phyloP scores from a whole-genome alignment of 2,797 vertebrate genomes.

The Florisuga fusca region DNA sequence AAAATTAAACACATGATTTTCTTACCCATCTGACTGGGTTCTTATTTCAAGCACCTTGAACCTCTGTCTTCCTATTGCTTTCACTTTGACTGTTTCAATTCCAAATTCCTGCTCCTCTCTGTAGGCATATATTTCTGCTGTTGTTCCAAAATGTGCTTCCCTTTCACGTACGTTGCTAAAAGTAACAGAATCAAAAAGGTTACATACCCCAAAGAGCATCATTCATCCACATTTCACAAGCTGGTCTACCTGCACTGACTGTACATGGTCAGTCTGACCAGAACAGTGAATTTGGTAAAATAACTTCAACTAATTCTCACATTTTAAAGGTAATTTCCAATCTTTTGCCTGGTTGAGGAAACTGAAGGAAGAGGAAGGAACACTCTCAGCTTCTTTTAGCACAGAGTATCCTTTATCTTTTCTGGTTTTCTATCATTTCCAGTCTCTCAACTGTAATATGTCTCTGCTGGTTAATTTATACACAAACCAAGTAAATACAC shows the following conservation, averaged over 20 bases:
- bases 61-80: conserved; percentile 94
- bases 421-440: neutral
- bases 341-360: neutral
- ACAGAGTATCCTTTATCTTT: neutral
- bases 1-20: neutral
- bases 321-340: neutral
- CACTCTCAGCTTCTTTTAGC: neutral
- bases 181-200: neutral
- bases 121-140: conserved; percentile 97
- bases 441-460: neutral
- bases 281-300: neutral
- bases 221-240: neutral
- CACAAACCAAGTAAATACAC: neutral
- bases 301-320: neutral
- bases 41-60: conserved; percentile 96
- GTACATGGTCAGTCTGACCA: fast-evolving
- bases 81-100: conserved; percentile 97
- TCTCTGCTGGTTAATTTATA: neutral
- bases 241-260: neutral
- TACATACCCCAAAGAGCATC: neutral
- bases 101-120: conserved; percentile 95
- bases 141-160: conserved; percentile 92
- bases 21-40: conserved; percentile 97
- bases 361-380: neutral
- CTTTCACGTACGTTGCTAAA: conserved; percentile 76